Conservation (phyloP, 2,113 vertebrate genomes). For the Leuciscus idus region DNA sequence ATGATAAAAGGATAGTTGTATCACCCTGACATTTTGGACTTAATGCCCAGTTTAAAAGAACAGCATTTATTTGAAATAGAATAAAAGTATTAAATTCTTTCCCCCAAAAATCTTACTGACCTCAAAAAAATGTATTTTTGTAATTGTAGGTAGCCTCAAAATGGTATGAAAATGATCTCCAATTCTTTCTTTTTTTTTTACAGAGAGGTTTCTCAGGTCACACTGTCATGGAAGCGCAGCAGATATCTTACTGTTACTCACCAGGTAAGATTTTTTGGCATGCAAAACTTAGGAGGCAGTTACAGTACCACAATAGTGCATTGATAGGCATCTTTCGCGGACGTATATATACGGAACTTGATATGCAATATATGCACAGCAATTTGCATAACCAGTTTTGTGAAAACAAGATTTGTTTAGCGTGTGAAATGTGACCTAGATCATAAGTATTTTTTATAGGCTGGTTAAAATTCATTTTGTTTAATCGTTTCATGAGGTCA, state of each 20-base stretch:
- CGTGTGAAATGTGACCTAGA: not conserved
- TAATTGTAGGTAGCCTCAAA: not conserved
- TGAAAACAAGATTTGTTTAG: not conserved
- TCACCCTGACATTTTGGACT: not conserved
- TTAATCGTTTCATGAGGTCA: not conserved
- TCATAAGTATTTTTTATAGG: not conserved
- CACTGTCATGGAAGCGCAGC: constrained; percentile 48
- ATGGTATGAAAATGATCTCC: not conserved
- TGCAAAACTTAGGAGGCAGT: constrained; percentile 31
- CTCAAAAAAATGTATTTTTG: not conserved
- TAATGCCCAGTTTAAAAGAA: not conserved
- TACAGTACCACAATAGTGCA: constrained; percentile 37
- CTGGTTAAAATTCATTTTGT: not conserved
- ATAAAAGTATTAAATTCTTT: not conserved
- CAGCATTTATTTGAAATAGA: not conserved
- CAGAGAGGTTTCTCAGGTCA: constrained; percentile 66
- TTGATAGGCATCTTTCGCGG: constrained; percentile 4
- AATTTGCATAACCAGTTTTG: constrained; percentile 6
- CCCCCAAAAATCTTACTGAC: not conserved
- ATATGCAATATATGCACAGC: not conserved
- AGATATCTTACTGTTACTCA: constrained; percentile 70
- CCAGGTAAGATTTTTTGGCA: constrained; percentile 72
- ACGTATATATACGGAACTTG: constrained; percentile 35
- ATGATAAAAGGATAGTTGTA: not conserved
- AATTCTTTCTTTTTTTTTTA: constrained; percentile 60